phyloP scores from a whole-genome alignment of 2,113 vertebrate genomes.

The Rostratula benghalensis region DNA sequence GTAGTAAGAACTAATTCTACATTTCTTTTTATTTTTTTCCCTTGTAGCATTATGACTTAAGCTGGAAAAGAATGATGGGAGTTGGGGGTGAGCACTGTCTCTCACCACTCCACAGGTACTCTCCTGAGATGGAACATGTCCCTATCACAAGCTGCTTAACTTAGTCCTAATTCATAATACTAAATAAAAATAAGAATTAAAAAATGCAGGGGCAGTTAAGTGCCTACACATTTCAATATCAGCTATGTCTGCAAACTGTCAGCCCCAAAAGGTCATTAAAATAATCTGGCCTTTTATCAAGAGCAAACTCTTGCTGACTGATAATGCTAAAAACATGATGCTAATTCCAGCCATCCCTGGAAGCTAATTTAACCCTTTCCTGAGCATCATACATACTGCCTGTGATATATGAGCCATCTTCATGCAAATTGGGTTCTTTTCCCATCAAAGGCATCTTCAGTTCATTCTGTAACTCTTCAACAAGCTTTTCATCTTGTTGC shows the following conservation, averaged over 20 bases:
- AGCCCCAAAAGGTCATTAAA: background rate
- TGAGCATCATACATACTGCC: background rate
- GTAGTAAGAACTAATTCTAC: background rate
- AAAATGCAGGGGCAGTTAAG: background rate
- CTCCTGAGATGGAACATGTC: background rate
- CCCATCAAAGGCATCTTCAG: background rate
- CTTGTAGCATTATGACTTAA: background rate
- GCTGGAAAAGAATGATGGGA: background rate
- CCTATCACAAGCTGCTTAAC: background rate
- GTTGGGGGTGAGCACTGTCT: background rate
- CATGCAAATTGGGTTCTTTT: background rate
- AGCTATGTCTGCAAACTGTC: background rate
- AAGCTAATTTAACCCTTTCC: conserved; percentile 32
- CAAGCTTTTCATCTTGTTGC: background rate
- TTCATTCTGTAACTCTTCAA: background rate
- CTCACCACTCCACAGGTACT: background rate
- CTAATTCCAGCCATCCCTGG: background rate
- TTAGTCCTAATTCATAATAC: background rate
- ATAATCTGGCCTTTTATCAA: conserved; percentile 11
- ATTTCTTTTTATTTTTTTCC: background rate
- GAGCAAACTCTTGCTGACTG: conserved; percentile 19
- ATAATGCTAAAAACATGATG: background rate
- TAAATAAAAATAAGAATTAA: background rate
- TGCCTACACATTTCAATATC: background rate
- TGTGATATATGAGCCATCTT: background rate